Evolutionary conservation across 2,888 invertebrate species (phyloP), one percentile per base, ranked within the genome.

Genomic region (Adelognathus sp.): DNA sequence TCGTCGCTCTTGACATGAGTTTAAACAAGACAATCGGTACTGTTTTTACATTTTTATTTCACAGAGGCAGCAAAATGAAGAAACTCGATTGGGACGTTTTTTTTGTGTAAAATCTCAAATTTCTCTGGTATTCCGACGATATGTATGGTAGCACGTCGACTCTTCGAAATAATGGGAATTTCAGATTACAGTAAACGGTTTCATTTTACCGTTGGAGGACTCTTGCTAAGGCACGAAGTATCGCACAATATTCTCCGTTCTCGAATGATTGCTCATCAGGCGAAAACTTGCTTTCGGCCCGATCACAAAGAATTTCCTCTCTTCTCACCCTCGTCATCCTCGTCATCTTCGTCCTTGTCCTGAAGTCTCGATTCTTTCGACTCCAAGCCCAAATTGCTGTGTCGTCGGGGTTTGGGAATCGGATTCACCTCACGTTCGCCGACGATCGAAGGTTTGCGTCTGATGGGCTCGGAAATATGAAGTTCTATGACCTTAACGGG

Each of bases 401-500:
- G 93, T 85, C 94, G 91, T 84, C 93, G 92, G 1, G 94, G 94
- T 88, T 94, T 94, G 86, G 93, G 93, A 88, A 94, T 92, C 1
- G 94, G 94, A 90, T 94, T 89, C 6, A 87, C 73, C 3, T 85
- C 85, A 4, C 31, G 21, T 5, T 85, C 80, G 33, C 71, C 78
- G 2, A 85, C 56, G 5, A 87, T 76, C 31, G 88, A 85, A 0
- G 88, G 92, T n/a, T 82, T 87, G 0, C 91, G 91, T 52, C 86
- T 88, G 60, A 93, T 93, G 29, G 90, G 92, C 78, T 92, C 92
- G 60, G 94, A 93, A 85, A 94, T 94, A 82, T 92, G 92, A 75
- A 92, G 90, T 83, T 93, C 93, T 64, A 94, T 93, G 75, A 90
- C 84, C 72, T 89, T 89, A 0, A 90, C 86, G 1, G 89, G 83